Evolutionary conservation across 2,797 vertebrate genomes (phyloP).

Genomic region (Margarornis squamiger): DNA sequence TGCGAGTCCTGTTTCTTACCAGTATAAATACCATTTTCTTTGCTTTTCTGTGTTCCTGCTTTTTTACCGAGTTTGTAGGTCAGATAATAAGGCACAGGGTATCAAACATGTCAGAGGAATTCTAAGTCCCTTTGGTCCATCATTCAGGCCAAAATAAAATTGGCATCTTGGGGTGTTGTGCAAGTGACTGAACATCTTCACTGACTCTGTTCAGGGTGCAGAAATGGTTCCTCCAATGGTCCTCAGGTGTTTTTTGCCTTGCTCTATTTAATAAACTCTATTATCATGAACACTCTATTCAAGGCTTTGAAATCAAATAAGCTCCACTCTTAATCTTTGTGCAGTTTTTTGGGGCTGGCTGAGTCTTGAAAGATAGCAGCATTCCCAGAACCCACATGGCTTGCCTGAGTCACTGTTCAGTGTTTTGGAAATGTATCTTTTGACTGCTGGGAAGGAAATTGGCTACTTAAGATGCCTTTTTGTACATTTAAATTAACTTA

Average conservation of each 20-base stretch:
- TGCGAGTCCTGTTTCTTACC: neutral
- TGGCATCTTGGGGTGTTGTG: neutral
- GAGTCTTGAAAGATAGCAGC: conserved; percentile 45
- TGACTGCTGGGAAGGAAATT: conserved; percentile 70
- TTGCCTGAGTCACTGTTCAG: conserved; percentile 42
- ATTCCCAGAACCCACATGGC: conserved; percentile 9
- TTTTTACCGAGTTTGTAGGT: neutral
- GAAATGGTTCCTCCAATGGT: neutral
- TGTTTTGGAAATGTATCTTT: conserved; percentile 56
- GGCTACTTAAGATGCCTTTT: conserved; percentile 71
- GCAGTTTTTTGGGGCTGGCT: neutral
- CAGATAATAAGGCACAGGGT: neutral
- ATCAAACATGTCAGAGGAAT: neutral
- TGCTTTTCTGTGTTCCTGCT: neutral
- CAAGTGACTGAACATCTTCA: neutral
- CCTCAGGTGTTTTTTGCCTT: neutral
- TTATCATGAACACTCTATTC: conserved; percentile 25
- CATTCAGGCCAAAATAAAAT: neutral
- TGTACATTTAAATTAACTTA: conserved; percentile 76
- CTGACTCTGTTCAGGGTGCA: neutral
- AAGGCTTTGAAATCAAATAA: conserved; percentile 59
- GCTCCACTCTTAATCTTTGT: conserved; percentile 21
- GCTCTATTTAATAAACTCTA: conserved; percentile 10
- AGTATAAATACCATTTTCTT: neutral
- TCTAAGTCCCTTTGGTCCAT: neutral